Evolutionary conservation across 2,797 vertebrate species (phyloP).

Genomic region (Cetoscarus ocellatus): DNA sequence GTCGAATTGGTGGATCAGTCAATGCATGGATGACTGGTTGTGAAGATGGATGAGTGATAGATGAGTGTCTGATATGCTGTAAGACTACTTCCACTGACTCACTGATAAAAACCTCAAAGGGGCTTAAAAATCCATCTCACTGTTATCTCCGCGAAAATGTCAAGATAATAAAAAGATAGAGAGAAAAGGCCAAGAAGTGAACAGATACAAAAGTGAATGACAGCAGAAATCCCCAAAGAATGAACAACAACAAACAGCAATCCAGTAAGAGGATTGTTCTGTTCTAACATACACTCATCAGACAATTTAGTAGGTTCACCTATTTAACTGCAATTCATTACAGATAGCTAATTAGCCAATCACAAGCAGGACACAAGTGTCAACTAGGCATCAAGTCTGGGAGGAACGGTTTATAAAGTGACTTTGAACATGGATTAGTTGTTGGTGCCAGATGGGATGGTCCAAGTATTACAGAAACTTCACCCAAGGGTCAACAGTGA

Average conservation of each 20-base stretch:
- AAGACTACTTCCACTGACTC: constrained; percentile 31
- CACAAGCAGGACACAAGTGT: no score
- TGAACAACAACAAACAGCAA: constrained; percentile 16
- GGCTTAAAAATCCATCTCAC: constrained; percentile 33
- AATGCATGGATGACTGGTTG: constrained; percentile 32
- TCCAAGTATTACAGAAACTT: no score
- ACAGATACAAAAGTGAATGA: constrained; percentile 23
- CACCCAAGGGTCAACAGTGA: no score
- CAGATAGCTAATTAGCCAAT: no score
- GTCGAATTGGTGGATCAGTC: constrained; percentile 14
- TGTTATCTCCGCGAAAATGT: constrained; percentile 40
- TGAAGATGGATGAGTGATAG: constrained; percentile 41
- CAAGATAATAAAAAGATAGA: constrained; percentile 32
- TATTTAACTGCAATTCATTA: no score
- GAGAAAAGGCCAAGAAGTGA: constrained; percentile 37
- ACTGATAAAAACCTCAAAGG: constrained; percentile 44
- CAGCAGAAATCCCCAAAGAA: not conserved
- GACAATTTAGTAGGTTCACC: no score
- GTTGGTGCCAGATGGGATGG: no score
- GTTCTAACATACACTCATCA: not conserved
- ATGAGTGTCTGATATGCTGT: constrained; percentile 28
- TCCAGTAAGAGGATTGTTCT: no score
- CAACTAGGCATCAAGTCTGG: no score
- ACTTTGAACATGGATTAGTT: no score
- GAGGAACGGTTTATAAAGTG: no score